phyloP scores from a whole-genome alignment of 1,140 invertebrate genomes.

The Drosophila repletoides region DNA sequence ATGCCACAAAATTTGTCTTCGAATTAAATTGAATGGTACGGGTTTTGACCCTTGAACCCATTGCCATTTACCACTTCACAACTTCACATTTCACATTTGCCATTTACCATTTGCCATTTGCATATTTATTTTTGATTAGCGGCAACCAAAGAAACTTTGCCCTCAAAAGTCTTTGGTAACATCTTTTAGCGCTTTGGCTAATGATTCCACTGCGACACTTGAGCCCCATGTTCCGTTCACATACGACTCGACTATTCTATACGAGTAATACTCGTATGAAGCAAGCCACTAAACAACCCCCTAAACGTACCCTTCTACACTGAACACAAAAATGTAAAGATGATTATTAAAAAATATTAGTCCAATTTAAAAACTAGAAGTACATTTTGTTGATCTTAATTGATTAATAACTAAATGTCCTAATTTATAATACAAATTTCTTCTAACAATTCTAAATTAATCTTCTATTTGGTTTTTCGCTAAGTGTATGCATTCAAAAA shows the following conservation, averaged over 20 bases:
- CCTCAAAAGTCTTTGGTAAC: constrained; percentile 17
- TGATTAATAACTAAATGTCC: too few species aligned
- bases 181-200: constrained; percentile 31
- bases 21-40: constrained; percentile 51
- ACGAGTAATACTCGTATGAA: too few species aligned
- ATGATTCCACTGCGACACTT: constrained; percentile 47
- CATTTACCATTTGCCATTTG: constrained; percentile 21
- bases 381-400: too few species aligned
- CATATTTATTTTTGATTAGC: constrained; percentile 44
- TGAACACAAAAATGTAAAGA: too few species aligned
- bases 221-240: constrained; percentile 14
- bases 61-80: constrained; percentile 3
- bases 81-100: not conserved
- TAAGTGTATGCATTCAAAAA: constrained; percentile 12
- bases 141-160: constrained; percentile 15
- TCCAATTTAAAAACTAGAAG: too few species aligned
- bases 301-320: too few species aligned
- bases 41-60: constrained; percentile 29
- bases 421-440: too few species aligned
- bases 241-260: not conserved
- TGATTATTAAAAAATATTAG: too few species aligned
- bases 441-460: too few species aligned
- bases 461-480: too few species aligned
- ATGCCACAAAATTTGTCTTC: constrained; percentile 52
- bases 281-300: too few species aligned